phyloP scores from a whole-genome alignment of 2,888 invertebrate species.

The Sturmia bella region DNA sequence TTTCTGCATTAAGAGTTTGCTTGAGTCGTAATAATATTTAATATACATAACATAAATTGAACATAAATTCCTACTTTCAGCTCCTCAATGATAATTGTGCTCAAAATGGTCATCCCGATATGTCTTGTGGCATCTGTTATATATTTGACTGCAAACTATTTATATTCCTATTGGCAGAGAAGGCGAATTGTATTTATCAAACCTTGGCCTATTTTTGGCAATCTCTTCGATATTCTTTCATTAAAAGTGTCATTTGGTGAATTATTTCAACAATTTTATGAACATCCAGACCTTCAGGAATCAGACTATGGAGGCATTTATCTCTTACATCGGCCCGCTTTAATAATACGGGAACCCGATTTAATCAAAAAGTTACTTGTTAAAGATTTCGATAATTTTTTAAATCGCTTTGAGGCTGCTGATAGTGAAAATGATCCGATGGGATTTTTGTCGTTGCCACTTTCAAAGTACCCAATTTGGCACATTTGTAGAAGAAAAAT shows the following conservation, averaged over 20 bases:
- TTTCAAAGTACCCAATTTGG: slow-evolving; percentile 77
- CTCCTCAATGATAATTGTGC: slow-evolving; percentile 35
- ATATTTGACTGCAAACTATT: slow-evolving; percentile 65
- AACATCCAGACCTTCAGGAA: slow-evolving; percentile 69
- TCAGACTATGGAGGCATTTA: slow-evolving; percentile 77
- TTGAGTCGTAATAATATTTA: too few species aligned
- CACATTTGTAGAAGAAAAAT: slow-evolving; percentile 75
- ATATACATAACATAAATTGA: too few species aligned
- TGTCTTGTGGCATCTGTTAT: slow-evolving; percentile 8
- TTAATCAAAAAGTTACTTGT: slow-evolving; percentile 81
- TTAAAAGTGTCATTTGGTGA: slow-evolving; percentile 77
- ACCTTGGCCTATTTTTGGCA: slow-evolving; percentile 79
- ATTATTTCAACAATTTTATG: slow-evolving; percentile 78
- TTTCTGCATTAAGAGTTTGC: too few species aligned
- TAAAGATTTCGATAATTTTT: slow-evolving; percentile 77
- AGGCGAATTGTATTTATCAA: slow-evolving; percentile 77
- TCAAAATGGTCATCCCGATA: background rate
- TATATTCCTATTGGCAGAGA: slow-evolving; percentile 75
- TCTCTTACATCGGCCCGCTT: slow-evolving; percentile 82
- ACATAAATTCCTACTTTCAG: slow-evolving; percentile 40
- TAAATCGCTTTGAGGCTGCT: slow-evolving; percentile 78
- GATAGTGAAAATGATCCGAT: slow-evolving; percentile 74
- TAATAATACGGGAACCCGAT: slow-evolving; percentile 81
- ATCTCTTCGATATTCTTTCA: slow-evolving; percentile 78
- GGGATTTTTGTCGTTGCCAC: slow-evolving; percentile 75